Conservation (phyloP, 1,140 invertebrate genomes). For the Penaeus vannamei region DNA sequence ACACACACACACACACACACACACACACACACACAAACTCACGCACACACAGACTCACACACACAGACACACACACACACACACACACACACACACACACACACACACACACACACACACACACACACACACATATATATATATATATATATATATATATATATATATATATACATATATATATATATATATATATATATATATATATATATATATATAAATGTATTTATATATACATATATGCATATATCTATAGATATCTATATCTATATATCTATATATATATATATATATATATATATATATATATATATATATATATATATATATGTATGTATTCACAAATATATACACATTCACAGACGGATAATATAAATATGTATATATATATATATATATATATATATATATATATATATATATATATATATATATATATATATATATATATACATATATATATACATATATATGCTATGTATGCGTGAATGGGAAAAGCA, state of each 20-base stretch:
- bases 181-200: neutral
- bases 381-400: neutral
- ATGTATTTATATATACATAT: neutral
- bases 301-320: neutral
- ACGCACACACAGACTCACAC: neutral
- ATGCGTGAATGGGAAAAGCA: too few relatives aligned
- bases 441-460: too few relatives aligned
- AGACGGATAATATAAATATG: neutral
- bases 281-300: neutral
- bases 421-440: neutral
- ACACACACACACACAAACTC: neutral
- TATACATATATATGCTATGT: too few relatives aligned
- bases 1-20: constrained; percentile 12
- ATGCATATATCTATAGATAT: neutral
- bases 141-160: too few relatives aligned
- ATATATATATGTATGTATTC: neutral
- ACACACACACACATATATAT: too few relatives aligned
- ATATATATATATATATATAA: neutral
- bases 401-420: neutral
- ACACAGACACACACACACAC: neutral
- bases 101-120: too few relatives aligned
- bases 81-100: neutral
- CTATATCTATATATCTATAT: neutral
- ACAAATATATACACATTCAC: neutral
- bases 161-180: neutral